Evolutionary conservation across 2,113 vertebrate species (phyloP), one percentile per base, ranked within the genome.

Genomic region (Colossoma macropomum): DNA sequence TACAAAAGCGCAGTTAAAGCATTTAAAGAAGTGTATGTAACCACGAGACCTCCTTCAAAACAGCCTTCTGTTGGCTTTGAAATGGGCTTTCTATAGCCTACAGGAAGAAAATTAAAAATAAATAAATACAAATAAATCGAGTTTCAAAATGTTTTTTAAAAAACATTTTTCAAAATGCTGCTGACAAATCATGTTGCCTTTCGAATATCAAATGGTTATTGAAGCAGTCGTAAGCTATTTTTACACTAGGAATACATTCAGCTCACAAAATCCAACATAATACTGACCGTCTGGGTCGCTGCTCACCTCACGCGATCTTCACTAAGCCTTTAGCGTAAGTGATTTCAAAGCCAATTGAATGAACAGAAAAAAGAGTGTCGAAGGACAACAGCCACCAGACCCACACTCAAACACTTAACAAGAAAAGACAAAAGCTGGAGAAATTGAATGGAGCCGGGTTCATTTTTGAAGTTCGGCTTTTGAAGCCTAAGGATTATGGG

Each of bases 181-280:
- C 82, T 62, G 59, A 70, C 25, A 68, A 41, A 81, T 80, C 74
- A 77, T 19, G 50, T 32, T 68, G 79, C 65, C 17, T 65, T 66
- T 48, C 54, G 60, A 68, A 82, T 85, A 86, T 86, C 74, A 86
- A 88, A 86, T 69, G 60, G 78, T 59, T 79, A 82, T 82, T 78
- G 83, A 85, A 89, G 88, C 86, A 77, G 80, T 87, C 63, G 75
- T 28, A 56, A 78, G 74, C 71, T 82, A 52, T 79, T 69, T 52
- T 32, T 76, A 86, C 86, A 75, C 87, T 32, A 65, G 66, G 86
- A 86, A 87, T 92, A 90, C 92, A 92, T 93, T 93, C 93, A 90
- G 87, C 77, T 81, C 86, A 80, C 78, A 56, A 81, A 66, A 69
- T 73, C 85, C 89, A 48, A 77, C 60, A 59, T 71, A 91, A 92